Conservation (phyloP, 2,797 vertebrate species). For the Chiroxiphia lanceolata region DNA sequence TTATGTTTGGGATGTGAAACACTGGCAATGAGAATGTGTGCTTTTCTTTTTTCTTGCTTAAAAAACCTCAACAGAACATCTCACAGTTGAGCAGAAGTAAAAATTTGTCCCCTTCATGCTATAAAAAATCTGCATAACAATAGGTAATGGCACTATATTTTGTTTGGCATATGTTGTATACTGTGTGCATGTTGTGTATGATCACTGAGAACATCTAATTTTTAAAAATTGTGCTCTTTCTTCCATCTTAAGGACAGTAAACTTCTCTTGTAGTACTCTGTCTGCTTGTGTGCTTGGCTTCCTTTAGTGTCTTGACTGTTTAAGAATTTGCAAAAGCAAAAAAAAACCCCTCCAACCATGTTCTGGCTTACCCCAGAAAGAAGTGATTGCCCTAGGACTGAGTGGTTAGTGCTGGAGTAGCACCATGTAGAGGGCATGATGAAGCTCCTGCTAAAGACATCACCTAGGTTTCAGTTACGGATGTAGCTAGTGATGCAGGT, state of each 20-base stretch:
- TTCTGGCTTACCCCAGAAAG: background rate
- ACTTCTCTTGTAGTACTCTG: background rate
- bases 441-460: background rate
- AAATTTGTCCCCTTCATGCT: background rate
- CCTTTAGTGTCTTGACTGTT: background rate
- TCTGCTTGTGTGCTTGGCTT: background rate
- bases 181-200: background rate
- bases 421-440: background rate
- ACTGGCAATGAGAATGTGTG: background rate
- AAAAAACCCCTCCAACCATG: fast-evolving
- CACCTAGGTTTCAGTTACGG: background rate
- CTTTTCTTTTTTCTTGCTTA: slow-evolving; percentile 5
- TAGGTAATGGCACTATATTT: background rate
- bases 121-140: background rate
- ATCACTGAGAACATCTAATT: background rate
- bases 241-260: background rate
- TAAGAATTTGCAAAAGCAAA: background rate
- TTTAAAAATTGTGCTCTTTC: background rate
- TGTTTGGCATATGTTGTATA: background rate
- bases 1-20: background rate
- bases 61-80: background rate
- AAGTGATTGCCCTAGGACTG: background rate
- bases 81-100: background rate
- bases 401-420: background rate
- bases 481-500: background rate